Evolutionary conservation across 2,113 vertebrate species (phyloP), one percentile per base, ranked within the genome.

Genomic region (Poeciliopsis occidentalis): DNA sequence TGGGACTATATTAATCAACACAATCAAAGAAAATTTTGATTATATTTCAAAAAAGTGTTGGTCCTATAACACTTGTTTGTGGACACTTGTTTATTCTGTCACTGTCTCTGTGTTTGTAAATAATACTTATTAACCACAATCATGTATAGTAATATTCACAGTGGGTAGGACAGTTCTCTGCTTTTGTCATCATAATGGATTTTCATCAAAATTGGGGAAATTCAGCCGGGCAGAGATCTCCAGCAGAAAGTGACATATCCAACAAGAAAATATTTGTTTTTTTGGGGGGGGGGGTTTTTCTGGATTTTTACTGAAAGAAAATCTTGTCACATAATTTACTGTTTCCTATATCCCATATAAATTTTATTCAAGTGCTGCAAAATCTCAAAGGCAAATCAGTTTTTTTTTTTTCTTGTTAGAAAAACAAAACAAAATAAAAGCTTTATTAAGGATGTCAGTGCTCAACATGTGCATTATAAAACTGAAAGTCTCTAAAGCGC

Each of bases 51-150:
- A 95, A 96, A 95, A 93, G 94, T 95, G 94, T 95, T 93, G 96
- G 96, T 96, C 95, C 96, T 94, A 96, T 96, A 96, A 97, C 95
- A 95, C 95, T 57, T 93, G 88, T 96, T 96, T 96, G 96, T 97
- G 95, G 95, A 97, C 96, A 96, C 96, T 96, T 95, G 94, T 95
- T 95, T 96, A 96, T 95, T 96, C 93, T 84, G 95, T 96, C 95
- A 96, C 94, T 94, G 92, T 98, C 97, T 95, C 92, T 95, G 96
- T 97, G 96, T 95, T 95, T 99, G 98, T 99, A 99, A 97, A 99
- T 99, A 99, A 92, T 94, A 94, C 92, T 94, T 98, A 97, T 95
- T 99, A 97, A 98, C 94, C 94, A 95, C 92, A 95, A 95, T 96
- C 96, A 95, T 97, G 96, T 97, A 97, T 93, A 94, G 96, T 95